Evolutionary conservation across 2,113 vertebrate genomes (phyloP).

Genomic region (Himantopus leucocephalus): DNA sequence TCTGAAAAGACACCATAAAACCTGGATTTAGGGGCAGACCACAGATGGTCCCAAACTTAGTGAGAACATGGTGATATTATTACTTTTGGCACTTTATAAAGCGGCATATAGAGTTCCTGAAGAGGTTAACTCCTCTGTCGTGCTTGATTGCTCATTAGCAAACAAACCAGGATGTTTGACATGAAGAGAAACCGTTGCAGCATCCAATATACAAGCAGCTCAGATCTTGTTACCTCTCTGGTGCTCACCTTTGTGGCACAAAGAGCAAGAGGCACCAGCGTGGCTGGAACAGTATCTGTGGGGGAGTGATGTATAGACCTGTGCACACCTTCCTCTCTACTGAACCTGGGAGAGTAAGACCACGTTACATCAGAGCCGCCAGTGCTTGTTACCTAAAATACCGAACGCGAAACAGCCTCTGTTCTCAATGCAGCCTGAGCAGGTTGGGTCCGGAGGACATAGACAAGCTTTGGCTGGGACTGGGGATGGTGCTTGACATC

Average conservation of each 20-base stretch:
- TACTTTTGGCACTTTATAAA: not conserved
- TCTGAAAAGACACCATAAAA: not conserved
- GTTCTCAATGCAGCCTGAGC: not conserved
- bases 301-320: not conserved
- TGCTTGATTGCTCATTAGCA: not conserved
- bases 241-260: not conserved
- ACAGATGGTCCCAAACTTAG: not conserved
- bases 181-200: not conserved
- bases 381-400: not conserved
- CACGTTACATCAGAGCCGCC: accelerated
- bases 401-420: not conserved
- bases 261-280: not conserved
- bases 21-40: not conserved
- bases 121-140: not conserved
- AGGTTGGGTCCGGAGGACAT: not conserved
- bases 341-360: not conserved
- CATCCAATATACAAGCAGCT: not conserved
- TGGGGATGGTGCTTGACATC: not conserved
- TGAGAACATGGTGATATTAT: not conserved
- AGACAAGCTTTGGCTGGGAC: not conserved
- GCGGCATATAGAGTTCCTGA: not conserved
- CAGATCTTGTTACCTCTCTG: not conserved
- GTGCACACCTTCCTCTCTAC: not conserved
- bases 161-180: not conserved
- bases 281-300: not conserved